Evolutionary conservation across 1,140 invertebrate species (phyloP).

Genomic region (Macrocentrus cingulum): DNA sequence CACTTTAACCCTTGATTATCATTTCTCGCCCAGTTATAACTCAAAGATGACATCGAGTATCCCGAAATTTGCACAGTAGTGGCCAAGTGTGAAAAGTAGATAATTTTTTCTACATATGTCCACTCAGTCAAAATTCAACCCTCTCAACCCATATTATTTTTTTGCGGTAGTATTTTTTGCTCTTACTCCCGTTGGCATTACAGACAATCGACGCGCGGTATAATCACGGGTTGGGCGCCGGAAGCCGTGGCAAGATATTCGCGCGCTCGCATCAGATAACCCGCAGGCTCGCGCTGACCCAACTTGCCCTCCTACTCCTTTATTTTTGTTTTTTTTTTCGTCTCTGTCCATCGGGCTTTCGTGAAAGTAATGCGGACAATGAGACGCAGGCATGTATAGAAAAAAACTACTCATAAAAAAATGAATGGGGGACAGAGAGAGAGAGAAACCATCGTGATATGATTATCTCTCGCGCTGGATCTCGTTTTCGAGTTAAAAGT

Average conservation of each 20-base stretch:
- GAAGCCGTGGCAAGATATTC: constrained; percentile 52
- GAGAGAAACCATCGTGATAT: too few relatives aligned
- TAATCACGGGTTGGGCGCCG: constrained; percentile 53
- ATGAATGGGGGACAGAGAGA: too few relatives aligned
- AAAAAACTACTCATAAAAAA: background rate
- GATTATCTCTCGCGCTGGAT: too few relatives aligned
- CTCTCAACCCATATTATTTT: constrained; percentile 31
- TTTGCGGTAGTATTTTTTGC: constrained; percentile 34
- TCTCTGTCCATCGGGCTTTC: background rate
- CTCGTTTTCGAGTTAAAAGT: too few relatives aligned
- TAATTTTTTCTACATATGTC: too few relatives aligned
- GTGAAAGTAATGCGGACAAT: constrained; percentile 31
- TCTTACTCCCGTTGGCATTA: constrained; percentile 39
- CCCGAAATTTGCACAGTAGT: too few relatives aligned
- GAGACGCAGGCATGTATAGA: constrained; percentile 31
- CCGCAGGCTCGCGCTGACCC: constrained; percentile 33
- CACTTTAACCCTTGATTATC: too few relatives aligned
- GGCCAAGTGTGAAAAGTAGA: too few relatives aligned
- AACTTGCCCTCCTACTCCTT: constrained; percentile 12
- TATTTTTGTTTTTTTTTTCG: constrained; percentile 21
- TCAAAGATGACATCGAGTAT: too few relatives aligned
- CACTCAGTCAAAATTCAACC: too few relatives aligned
- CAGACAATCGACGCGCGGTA: constrained; percentile 48
- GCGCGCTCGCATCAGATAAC: constrained; percentile 55
- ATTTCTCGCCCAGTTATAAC: too few relatives aligned